Base-by-base conservation (phyloP, 2,888 invertebrate genomes). In the Toxonevra muliebris region DNA sequence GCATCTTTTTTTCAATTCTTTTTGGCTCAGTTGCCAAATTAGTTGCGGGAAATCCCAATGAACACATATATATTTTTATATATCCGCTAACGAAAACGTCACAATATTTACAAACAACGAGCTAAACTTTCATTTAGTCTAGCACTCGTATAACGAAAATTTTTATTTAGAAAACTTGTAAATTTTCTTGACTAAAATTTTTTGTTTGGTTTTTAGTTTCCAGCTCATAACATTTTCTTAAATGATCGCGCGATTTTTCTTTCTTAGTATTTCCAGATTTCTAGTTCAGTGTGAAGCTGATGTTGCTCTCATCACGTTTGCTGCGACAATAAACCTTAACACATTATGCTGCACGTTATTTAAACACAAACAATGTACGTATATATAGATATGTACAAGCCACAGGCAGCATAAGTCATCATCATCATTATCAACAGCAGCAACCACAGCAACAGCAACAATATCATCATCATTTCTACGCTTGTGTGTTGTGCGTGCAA, bases 31-130 rank as follows among this genome's bases (percentile, higher is more conserved):
- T 72, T 78, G 80, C 80, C 77, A 79, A 78, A 74, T 73, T 73
- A 69, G 72, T 69, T 74, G 78, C 79, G 84, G 83, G 83, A 83
- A 83, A 84, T 82, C 84, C 83, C 83, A 81, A 76, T 76, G 73
- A 75, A 68, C 74, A 65, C 55, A 48, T 43, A 41, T 10, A n/a
- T 17, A 13, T 30, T 7, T 17, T 12, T 12, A 59, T 61, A 53
- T 61, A 63, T 54, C 41, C 30, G 20, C n/a, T 30, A 63, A 55
- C 62, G 45, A 40, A 43, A 63, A 57, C 30, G 30, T 30, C 30
- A 30, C 30, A 30, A 30, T 19, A 40, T n/a, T 41, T 45, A 17
- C 42, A 19, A 55, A 64, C 64, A 63, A n/a, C 57, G 63, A 45
- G 63, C 53, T 30, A 45, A 54, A 63, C 20, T 30, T 15, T 42